Conservation (phyloP, 2,797 vertebrate genomes). For the Platyrinchus mystaceus region DNA sequence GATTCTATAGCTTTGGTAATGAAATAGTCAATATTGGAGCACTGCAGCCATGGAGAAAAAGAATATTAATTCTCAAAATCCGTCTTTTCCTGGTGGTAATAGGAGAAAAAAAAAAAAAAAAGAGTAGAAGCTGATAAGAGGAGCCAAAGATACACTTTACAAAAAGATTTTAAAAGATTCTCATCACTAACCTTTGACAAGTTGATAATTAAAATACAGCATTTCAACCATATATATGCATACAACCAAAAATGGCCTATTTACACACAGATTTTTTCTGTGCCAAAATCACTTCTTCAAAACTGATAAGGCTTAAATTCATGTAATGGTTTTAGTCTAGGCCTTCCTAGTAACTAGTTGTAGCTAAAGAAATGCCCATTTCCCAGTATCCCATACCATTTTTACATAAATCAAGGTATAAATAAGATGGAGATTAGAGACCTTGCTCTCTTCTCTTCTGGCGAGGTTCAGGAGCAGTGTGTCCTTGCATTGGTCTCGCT, state of each 20-base stretch:
- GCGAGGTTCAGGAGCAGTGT: too few species aligned
- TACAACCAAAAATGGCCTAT: background rate
- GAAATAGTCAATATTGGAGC: background rate
- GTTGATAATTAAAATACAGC: background rate
- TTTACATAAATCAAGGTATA: too few species aligned
- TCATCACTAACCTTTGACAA: background rate
- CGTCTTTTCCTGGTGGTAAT: fast-evolving
- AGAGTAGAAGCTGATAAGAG: background rate
- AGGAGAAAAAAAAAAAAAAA: background rate
- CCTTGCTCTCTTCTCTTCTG: too few species aligned
- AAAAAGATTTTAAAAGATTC: background rate
- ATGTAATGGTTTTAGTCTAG: too few species aligned
- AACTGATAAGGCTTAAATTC: background rate
- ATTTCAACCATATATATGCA: background rate
- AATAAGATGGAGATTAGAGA: too few species aligned
- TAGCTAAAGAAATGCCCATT: too few species aligned
- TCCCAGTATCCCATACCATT: too few species aligned
- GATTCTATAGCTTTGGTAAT: background rate
- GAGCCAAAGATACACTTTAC: background rate
- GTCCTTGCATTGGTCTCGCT: too few species aligned
- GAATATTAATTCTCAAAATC: background rate
- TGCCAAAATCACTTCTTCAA: background rate
- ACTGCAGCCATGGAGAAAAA: background rate
- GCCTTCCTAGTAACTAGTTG: too few species aligned
- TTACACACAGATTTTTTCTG: background rate